These are phyloP conservation scores for Agelastica alni DNA, from an alignment of 2,888 invertebrate species.

Conservation along the genomic window DNA sequence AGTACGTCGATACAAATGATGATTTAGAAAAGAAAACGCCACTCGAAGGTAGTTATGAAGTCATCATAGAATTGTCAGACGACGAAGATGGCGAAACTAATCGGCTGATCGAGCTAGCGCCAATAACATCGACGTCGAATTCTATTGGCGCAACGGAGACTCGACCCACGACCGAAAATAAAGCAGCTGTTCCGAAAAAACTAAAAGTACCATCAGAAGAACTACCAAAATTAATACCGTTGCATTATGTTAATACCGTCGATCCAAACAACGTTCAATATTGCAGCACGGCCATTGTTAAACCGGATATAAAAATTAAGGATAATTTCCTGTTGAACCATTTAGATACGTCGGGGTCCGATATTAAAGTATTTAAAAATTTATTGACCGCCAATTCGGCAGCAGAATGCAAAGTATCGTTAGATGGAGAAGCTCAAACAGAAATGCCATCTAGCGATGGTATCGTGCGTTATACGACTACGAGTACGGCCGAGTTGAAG, in stretches of 20 bases:
- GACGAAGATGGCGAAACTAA: not conserved
- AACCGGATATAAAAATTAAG: not conserved
- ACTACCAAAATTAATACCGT: not conserved
- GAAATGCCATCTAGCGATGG: not conserved
- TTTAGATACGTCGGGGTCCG: not conserved
- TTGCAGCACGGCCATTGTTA: not conserved
- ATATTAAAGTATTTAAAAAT: constrained; percentile 5
- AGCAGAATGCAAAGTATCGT: not conserved
- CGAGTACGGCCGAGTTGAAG: not conserved
- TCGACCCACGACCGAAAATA: not conserved
- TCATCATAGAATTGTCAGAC: constrained; percentile 10
- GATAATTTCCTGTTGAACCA: not conserved
- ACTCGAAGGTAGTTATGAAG: too few relatives aligned
- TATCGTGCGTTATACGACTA: not conserved
- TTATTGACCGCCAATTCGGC: too few relatives aligned
- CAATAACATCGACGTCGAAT: not conserved
- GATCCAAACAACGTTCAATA: not conserved
- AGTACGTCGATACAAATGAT: not conserved
- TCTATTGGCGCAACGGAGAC: not conserved
- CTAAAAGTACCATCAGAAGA: not conserved
- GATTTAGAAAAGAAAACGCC: not conserved
- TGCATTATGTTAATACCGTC: not conserved
- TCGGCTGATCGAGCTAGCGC: too few relatives aligned
- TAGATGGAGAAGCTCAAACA: not conserved
- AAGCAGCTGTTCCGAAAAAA: not conserved